Conservation (phyloP, 2,113 vertebrate species). For the Syngnathus scovelli region DNA sequence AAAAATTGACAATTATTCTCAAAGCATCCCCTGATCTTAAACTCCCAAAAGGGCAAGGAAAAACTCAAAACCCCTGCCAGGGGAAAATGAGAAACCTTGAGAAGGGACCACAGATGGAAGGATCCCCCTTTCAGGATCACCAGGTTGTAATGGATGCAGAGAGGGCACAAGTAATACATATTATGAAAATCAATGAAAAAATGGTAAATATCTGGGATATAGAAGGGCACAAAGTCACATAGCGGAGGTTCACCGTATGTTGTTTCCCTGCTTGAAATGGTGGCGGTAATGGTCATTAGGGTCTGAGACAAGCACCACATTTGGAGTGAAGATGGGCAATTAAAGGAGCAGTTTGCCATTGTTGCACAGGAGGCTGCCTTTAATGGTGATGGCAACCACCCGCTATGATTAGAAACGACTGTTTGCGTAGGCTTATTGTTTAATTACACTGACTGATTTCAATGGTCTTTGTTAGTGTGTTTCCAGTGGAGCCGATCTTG, state of each 20-base stretch:
- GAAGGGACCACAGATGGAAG: no score
- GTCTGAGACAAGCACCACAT: conserved; percentile 50
- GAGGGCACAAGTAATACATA: no score
- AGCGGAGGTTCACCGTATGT: neutral
- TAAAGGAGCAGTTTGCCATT: conserved; percentile 55
- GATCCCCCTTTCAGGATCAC: no score
- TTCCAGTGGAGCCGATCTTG: conserved; percentile 21
- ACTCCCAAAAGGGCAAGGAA: no score
- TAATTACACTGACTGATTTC: conserved; percentile 48
- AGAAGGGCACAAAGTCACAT: conserved; percentile 6
- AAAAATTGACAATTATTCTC: no score
- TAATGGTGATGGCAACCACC: conserved; percentile 49
- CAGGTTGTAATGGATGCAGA: no score
- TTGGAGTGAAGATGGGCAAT: conserved; percentile 65
- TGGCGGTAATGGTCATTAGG: conserved; percentile 58
- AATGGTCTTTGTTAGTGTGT: conserved; percentile 27
- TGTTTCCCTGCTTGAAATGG: conserved; percentile 44
- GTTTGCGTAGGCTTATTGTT: conserved; percentile 33
- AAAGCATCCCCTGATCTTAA: no score
- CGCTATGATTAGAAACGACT: conserved; percentile 46
- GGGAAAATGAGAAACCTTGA: no score
- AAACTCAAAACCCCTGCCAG: no score
- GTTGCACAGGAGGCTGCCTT: conserved; percentile 37
- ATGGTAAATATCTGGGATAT: neutral
- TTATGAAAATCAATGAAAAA: no score